These are phyloP conservation scores for Cheilosia pagana DNA, from an alignment of 2,888 invertebrate genomes.

Conservation along the genomic window DNA sequence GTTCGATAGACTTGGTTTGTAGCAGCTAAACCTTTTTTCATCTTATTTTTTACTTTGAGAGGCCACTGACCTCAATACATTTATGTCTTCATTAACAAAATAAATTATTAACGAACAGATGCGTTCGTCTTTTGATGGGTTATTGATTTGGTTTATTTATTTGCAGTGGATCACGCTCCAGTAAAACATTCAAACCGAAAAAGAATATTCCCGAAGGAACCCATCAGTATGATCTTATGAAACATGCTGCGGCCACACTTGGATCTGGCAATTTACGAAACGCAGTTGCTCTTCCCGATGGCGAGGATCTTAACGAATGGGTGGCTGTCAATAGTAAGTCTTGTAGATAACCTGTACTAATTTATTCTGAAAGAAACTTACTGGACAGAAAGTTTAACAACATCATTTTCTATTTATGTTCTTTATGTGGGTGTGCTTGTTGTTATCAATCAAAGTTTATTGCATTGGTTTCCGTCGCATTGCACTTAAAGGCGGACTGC, in stretches of 20 bases:
- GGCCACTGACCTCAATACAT: constrained; percentile 43
- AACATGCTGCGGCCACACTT: constrained; percentile 98
- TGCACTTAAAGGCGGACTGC: too few relatives aligned
- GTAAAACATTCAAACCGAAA: constrained; percentile 99
- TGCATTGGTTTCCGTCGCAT: too few relatives aligned
- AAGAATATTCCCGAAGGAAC: constrained; percentile 99
- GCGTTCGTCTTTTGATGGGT: neutral
- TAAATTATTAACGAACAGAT: neutral
- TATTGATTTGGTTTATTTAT: neutral
- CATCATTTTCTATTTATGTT: neutral
- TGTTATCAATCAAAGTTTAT: too few relatives aligned
- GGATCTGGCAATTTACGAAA: constrained; percentile 98
- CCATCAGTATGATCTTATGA: constrained; percentile 99
- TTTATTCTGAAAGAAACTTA: too few relatives aligned
- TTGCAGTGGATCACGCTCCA: constrained; percentile 87
- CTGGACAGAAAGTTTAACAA: neutral
- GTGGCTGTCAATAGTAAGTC: constrained; percentile 99
- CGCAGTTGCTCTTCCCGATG: constrained; percentile 98
- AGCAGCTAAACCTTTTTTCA: constrained; percentile 22
- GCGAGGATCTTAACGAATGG: constrained; percentile 99
- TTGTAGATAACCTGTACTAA: neutral
- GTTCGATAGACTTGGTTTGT: constrained; percentile 3
- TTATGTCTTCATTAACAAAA: constrained; percentile 27
- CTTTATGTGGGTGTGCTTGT: too few relatives aligned
- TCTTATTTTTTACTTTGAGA: constrained; percentile 11